Evolutionary conservation across 2,797 vertebrate species (phyloP).

Genomic region (Coracias cyanogaster): DNA sequence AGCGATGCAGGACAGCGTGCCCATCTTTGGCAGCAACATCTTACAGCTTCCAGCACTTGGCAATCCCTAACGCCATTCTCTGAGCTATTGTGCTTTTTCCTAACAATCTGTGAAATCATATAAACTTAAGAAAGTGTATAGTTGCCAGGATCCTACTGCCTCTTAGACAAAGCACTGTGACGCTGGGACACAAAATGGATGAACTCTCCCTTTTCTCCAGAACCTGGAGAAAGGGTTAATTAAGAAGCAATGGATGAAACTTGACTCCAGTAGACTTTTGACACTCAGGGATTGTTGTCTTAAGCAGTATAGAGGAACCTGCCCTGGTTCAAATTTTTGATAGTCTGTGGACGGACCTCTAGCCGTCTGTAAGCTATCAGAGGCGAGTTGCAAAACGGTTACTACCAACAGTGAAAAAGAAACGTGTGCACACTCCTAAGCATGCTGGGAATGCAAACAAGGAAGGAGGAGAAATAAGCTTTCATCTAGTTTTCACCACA

Average conservation of each 20-base stretch:
- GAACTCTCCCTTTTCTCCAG: not conserved
- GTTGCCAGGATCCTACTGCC: not conserved
- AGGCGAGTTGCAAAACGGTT: not conserved
- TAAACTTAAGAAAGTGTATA: not conserved
- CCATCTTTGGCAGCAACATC: not conserved
- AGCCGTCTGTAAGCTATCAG: not conserved
- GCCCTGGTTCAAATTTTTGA: not conserved
- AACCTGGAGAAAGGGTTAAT: not conserved
- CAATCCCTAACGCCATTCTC: not conserved
- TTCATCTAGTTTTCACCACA: constrained; percentile 33
- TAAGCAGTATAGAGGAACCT: not conserved
- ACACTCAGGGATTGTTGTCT: not conserved
- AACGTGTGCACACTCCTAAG: not conserved
- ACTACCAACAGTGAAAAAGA: not conserved
- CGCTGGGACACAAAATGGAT: accelerated
- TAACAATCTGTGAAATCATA: not conserved
- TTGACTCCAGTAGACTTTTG: not conserved
- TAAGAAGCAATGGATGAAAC: not conserved
- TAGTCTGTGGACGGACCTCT: not conserved
- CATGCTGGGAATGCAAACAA: not conserved
- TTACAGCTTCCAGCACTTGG: not conserved
- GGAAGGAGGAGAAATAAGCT: not conserved
- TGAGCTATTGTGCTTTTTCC: not conserved
- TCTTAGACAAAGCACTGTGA: not conserved
- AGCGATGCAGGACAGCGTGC: accelerated